Conservation (phyloP, 2,797 vertebrate species). For the Falco concolor region DNA sequence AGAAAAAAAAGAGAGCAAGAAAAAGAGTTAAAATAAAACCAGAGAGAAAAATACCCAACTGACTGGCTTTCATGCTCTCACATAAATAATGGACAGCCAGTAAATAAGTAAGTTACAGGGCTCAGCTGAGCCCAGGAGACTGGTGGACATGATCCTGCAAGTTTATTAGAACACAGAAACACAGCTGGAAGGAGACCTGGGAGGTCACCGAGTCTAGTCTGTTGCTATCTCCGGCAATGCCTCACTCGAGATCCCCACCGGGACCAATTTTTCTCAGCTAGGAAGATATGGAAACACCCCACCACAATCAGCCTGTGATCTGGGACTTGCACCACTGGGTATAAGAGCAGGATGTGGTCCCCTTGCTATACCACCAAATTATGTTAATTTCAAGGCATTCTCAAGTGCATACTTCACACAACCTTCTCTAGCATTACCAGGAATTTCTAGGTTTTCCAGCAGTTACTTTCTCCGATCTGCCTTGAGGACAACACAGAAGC, state of each 20-base stretch:
- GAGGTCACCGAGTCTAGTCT: background rate
- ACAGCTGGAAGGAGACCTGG: background rate
- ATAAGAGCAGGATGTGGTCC: background rate
- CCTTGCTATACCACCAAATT: background rate
- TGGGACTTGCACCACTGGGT: background rate
- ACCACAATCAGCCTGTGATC: background rate
- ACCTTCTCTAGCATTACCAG: background rate
- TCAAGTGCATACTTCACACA: background rate
- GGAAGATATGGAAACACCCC: background rate
- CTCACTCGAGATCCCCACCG: background rate
- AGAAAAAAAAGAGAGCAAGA: background rate
- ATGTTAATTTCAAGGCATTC: background rate
- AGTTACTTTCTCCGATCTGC: background rate
- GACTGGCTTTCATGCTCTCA: background rate
- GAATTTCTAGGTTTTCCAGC: background rate
- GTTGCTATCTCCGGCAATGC: background rate
- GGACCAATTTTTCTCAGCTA: conserved; percentile 20
- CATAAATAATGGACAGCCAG: conserved; percentile 38
- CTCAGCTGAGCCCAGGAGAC: background rate
- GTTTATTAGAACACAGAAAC: conserved; percentile 33
- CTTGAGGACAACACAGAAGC: background rate
- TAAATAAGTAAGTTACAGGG: conserved; percentile 42
- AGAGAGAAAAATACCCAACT: background rate
- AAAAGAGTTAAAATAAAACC: conserved; percentile 16
- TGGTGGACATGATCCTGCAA: conserved; percentile 44